Base-by-base conservation (phyloP, 2,888 invertebrate species). In the Eulithis prunata region DNA sequence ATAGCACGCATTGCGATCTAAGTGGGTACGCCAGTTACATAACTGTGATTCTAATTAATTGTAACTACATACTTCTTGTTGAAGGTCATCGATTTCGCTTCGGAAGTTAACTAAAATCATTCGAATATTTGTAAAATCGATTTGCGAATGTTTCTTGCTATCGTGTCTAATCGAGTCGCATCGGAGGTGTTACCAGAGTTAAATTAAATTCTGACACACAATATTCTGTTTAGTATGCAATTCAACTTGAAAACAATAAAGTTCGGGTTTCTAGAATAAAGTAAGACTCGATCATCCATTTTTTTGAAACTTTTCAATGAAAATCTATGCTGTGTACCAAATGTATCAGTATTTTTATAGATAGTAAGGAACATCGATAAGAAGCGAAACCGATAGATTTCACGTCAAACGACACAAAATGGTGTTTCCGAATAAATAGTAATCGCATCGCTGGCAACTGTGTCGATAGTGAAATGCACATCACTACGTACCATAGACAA, bases 351-450 rank as follows among this genome's bases (percentile, higher is more conserved):
- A 13, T 13, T 11, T 7, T 12, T 46, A 13, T 49, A 53, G 41
- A 43, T 55, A 51, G 53, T 61, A 57, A 63, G 59, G 53, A 61
- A 62, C 52, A 63, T 65, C 62, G 65, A 62, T 54, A 56, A 55
- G 70, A 70, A 73, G 73, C 71, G 69, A 62, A 69, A 70, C 60
- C 69, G 62, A 69, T 64, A 53, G 53, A 66, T 49, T 57, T 66
- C 69, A 63, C 63, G 64, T 68, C 54, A 62, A 56, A 46, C 57
- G 64, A 70, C 60, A 64, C 67, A 57, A 64, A 65, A 71, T 75
- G 73, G 73, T 73, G 73, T 76, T 76, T 73, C 74, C 73, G 74
- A 71, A 68, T 59, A 68, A 69, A 62, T 62, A 58, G 64, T 57
- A 66, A 61, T 67, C 68, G 67, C 69, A 67, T 62, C 45, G 69